phyloP scores from a whole-genome alignment of 2,888 invertebrate genomes.

The Metallyticus violacea region DNA sequence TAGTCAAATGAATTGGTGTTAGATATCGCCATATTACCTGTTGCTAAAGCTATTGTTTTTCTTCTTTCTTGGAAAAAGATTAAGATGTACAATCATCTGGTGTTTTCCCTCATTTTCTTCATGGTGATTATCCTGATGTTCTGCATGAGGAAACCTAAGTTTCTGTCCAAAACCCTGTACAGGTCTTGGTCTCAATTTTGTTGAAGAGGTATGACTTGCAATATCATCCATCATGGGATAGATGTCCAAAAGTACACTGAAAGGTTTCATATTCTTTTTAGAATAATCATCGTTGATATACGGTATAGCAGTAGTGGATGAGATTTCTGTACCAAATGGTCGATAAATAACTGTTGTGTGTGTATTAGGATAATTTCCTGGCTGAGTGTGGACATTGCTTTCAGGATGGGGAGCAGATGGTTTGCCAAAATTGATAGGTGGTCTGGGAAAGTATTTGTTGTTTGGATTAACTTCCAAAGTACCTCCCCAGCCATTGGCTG shows the following conservation, averaged over 20 bases:
- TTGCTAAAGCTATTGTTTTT: background rate
- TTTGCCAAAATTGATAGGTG: conserved; percentile 33
- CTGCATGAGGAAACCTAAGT: background rate
- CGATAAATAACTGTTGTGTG: conserved; percentile 25
- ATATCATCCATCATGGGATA: conserved; percentile 53
- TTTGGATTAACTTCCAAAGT: conserved; percentile 16
- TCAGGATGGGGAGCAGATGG: background rate
- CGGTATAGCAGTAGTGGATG: background rate
- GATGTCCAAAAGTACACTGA: conserved; percentile 64
- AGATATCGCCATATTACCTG: background rate
- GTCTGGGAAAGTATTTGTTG: conserved; percentile 40
- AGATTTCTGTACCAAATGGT: conserved; percentile 13
- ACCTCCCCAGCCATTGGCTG: background rate
- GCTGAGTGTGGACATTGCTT: background rate
- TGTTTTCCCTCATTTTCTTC: conserved; percentile 43
- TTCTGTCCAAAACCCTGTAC: background rate
- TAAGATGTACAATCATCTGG: conserved; percentile 64
- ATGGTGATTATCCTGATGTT: background rate
- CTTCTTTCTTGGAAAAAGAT: conserved; percentile 58
- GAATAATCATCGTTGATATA: background rate
- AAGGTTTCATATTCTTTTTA: conserved; percentile 49
- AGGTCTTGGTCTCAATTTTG: conserved; percentile 17
- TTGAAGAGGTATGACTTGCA: conserved; percentile 24
- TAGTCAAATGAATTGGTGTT: too few relatives aligned
- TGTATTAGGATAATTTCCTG: background rate